These are phyloP conservation scores for Bradypus variegatus DNA, from an alignment of 2,797 vertebrate genomes.

Conservation along the genomic window DNA sequence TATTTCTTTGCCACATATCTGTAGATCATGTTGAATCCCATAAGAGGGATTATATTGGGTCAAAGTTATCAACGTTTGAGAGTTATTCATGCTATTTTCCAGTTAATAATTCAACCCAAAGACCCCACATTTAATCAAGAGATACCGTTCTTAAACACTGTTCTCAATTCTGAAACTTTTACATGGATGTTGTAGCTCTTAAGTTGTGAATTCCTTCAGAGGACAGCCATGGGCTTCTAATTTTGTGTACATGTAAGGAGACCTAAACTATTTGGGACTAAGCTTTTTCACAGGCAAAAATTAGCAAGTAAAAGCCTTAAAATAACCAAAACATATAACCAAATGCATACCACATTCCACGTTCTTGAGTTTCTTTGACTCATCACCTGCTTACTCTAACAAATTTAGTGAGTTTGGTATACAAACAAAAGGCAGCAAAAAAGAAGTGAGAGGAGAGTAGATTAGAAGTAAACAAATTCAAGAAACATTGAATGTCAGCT, in stretches of 20 bases:
- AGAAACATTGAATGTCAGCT: not conserved
- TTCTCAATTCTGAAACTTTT: not conserved
- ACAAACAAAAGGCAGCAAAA: not conserved
- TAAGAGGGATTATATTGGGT: not conserved
- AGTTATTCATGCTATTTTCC: not conserved
- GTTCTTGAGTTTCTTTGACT: not conserved
- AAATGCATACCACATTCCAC: not conserved
- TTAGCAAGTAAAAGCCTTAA: not conserved
- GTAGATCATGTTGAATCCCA: not conserved
- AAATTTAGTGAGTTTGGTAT: not conserved
- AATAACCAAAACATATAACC: not conserved
- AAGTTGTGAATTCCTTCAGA: not conserved
- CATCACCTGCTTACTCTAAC: not conserved
- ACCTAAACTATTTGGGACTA: not conserved
- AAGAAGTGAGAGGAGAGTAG: not conserved
- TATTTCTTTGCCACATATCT: not conserved
- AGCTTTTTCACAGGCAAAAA: not conserved
- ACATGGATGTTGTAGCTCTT: not conserved
- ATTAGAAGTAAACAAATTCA: not conserved
- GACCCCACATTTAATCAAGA: not conserved
- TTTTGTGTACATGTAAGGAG: not conserved
- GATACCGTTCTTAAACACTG: not conserved
- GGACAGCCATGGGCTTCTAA: not conserved
- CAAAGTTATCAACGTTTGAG: not conserved
- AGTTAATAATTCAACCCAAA: not conserved